Evolutionary conservation across 2,888 invertebrate species (phyloP).

Genomic region (Galerucella calmariensis): DNA sequence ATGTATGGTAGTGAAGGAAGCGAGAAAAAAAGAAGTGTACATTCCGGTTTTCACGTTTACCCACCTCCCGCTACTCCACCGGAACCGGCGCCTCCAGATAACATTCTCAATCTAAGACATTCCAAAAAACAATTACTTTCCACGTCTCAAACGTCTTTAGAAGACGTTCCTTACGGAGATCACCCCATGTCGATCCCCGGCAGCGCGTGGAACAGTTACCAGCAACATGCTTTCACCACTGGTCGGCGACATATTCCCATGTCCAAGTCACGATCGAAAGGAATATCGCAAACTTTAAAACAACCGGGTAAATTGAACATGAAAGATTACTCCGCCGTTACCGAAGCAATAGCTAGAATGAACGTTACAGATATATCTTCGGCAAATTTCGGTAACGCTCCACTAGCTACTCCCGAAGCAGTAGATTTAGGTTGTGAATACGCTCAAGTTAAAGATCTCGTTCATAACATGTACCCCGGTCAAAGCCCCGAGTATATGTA

Average conservation of each 20-base stretch:
- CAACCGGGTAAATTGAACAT: constrained; percentile 92
- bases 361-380: constrained; percentile 70
- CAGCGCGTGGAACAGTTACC: constrained; percentile 73
- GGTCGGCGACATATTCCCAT: constrained; percentile 72
- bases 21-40: constrained; percentile 53
- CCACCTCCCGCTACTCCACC: constrained; percentile 87
- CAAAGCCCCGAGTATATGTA: constrained; percentile 74
- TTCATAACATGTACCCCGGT: constrained; percentile 66
- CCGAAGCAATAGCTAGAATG: constrained; percentile 83
- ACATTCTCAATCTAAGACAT: constrained; percentile 65
- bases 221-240: constrained; percentile 77
- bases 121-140: constrained; percentile 66
- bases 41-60: constrained; percentile 78
- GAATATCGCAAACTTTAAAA: constrained; percentile 77
- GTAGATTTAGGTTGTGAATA: constrained; percentile 81
- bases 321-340: constrained; percentile 89
- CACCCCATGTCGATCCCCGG: constrained; percentile 63
- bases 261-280: constrained; percentile 74
- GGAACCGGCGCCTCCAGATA: constrained; percentile 86
- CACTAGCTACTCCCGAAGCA: constrained; percentile 80
- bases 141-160: constrained; percentile 73
- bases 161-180: constrained; percentile 71
- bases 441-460: constrained; percentile 75
- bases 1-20: constrained; percentile 71
- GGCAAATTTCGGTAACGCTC: constrained; percentile 74